phyloP scores from a whole-genome alignment of 2,888 invertebrate species.

The Diarsia brunnea region DNA sequence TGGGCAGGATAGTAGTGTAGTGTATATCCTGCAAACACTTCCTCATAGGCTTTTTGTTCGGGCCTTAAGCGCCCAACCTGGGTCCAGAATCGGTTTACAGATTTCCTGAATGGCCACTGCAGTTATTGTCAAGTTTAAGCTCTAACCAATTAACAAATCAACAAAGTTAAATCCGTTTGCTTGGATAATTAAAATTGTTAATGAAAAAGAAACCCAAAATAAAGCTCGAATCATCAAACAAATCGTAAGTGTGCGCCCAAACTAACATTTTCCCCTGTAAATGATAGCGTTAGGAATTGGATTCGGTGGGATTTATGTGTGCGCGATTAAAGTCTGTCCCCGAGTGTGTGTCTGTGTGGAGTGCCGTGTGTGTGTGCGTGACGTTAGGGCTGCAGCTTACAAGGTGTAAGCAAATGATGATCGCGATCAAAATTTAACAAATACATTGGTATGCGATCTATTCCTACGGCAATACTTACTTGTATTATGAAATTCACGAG shows the following conservation, averaged over 20 bases:
- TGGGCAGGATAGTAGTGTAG: neutral
- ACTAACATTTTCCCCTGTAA: slow-evolving; percentile 70
- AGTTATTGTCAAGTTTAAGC: neutral
- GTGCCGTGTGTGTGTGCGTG: slow-evolving; percentile 44
- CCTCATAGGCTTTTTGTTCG: neutral
- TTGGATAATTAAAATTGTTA: neutral
- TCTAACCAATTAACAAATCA: neutral
- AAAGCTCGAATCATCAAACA: neutral
- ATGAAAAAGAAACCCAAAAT: neutral
- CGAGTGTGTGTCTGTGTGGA: slow-evolving; percentile 54
- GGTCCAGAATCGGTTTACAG: neutral
- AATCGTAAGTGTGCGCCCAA: slow-evolving; percentile 51
- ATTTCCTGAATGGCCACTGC: neutral
- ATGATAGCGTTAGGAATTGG: slow-evolving; percentile 77
- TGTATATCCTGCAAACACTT: neutral
- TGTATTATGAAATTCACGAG: neutral
- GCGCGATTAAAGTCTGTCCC: slow-evolving; percentile 71
- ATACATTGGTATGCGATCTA: neutral
- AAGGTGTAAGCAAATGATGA: neutral
- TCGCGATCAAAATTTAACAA: neutral
- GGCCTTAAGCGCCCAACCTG: neutral
- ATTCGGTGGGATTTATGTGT: slow-evolving; percentile 75
- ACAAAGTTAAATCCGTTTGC: neutral
- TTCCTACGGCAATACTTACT: neutral
- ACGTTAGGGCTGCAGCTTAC: slow-evolving; percentile 46